phyloP scores from a whole-genome alignment of 2,113 vertebrate genomes.

The Calyptomena viridis region DNA sequence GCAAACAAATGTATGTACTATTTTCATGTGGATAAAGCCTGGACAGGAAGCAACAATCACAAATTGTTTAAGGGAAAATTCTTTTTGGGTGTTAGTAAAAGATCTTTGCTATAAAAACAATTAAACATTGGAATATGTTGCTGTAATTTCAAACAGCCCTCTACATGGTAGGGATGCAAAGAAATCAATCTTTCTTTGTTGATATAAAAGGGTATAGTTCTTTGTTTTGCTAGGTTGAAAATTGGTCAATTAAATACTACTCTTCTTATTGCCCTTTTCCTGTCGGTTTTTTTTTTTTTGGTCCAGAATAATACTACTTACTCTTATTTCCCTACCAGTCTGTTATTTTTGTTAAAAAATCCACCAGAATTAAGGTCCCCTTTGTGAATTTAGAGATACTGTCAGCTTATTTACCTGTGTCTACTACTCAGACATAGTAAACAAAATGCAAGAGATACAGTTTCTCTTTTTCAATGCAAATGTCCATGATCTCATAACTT shows the following conservation, averaged over 20 bases:
- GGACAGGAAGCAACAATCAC: not conserved
- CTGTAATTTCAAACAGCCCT: not conserved
- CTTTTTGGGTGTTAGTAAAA: not conserved
- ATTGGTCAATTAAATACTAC: not conserved
- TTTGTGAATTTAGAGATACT: not conserved
- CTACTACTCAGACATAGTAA: not conserved
- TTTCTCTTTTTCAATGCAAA: not conserved
- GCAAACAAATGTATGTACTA: not conserved
- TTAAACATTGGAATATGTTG: not conserved
- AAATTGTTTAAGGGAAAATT: not conserved
- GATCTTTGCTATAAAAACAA: not conserved
- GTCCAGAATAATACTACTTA: not conserved
- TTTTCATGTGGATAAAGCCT: not conserved
- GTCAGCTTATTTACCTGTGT: not conserved
- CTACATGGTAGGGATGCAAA: rapidly evolving
- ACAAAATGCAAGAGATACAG: not conserved
- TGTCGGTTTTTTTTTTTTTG: not conserved
- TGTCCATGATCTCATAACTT: not conserved
- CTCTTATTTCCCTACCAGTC: not conserved
- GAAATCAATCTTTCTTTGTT: not conserved
- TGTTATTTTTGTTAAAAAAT: rapidly evolving
- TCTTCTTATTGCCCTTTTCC: not conserved
- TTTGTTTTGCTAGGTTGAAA: not conserved
- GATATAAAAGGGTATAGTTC: not conserved
- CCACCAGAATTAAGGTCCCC: not conserved